phyloP scores from a whole-genome alignment of 2,888 invertebrate genomes.

The Catocala sponsa region DNA sequence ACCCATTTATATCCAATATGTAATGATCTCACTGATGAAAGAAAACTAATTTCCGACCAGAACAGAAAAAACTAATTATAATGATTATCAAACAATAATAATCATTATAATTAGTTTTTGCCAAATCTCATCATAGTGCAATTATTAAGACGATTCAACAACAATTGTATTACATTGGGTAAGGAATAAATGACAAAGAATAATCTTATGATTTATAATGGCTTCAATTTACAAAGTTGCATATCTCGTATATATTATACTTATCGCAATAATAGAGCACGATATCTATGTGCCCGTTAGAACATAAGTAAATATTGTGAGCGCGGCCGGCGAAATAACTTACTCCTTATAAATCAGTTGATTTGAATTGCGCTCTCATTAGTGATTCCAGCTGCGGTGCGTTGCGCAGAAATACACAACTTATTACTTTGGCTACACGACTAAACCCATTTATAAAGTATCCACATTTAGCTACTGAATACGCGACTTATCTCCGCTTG shows the following conservation, averaged over 20 bases:
- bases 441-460: conserved; percentile 72
- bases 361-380: conserved; percentile 86
- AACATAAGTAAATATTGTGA: conserved; percentile 80
- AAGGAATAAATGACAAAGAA: conserved; percentile 39
- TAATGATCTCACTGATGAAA: conserved; percentile 33
- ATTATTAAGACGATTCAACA: conserved; percentile 32
- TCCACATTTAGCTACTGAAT: conserved; percentile 65
- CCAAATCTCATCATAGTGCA: conserved; percentile 25
- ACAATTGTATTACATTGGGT: conserved; percentile 14
- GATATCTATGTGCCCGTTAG: conserved; percentile 76
- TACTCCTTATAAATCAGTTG: conserved; percentile 85
- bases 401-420: conserved; percentile 79
- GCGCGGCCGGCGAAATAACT: conserved; percentile 76
- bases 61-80: no score
- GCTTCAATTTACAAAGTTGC: conserved; percentile 40
- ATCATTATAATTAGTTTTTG: conserved; percentile 40
- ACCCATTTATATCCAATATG: conserved; percentile 33
- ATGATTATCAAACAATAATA: no score
- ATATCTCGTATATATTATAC: conserved; percentile 63
- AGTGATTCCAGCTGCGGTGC: conserved; percentile 79
- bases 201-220: conserved; percentile 35
- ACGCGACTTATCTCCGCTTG: conserved; percentile 65
- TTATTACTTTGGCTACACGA: conserved; percentile 83
- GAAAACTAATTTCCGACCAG: conserved; percentile 37
- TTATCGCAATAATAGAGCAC: conserved; percentile 59